Percentiles rank a stretch among this genome's conserved stretches.
These are phyloP conservation scores for Atherinomorus stipes DNA, from an alignment of 2,113 vertebrate species.

Conservation along the genomic window DNA sequence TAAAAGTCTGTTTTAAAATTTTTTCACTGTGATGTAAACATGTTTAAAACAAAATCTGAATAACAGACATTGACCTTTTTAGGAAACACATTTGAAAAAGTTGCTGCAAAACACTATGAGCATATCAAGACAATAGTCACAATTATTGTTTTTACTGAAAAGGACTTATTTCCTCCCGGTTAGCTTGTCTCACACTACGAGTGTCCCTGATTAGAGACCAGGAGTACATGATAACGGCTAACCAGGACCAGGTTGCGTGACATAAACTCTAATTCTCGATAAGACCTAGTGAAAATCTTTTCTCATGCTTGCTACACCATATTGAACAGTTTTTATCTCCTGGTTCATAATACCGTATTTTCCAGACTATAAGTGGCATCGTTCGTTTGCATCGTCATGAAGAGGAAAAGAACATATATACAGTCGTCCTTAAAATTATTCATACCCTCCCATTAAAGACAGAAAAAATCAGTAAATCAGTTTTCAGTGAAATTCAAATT, in stretches of 20 bases:
- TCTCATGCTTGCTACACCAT: background rate
- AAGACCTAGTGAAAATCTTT: background rate
- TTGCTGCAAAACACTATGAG: background rate
- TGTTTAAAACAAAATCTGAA: too few species aligned
- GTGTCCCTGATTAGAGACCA: background rate
- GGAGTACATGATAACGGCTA: background rate
- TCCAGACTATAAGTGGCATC: too few species aligned
- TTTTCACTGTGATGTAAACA: too few species aligned
- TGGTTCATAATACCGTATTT: background rate
- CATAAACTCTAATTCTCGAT: background rate
- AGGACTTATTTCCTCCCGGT: background rate
- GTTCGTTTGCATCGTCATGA: too few species aligned
- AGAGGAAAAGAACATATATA: too few species aligned
- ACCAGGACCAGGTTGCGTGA: background rate
- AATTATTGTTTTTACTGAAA: background rate
- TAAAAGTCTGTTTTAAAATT: background rate
- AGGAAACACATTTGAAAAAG: too few species aligned
- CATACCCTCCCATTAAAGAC: too few species aligned
- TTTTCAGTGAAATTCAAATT: too few species aligned
- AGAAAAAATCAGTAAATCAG: too few species aligned
- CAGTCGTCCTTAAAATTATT: too few species aligned
- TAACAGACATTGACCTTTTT: too few species aligned
- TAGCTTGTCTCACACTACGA: background rate
- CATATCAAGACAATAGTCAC: background rate
- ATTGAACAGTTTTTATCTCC: background rate